phyloP scores from a whole-genome alignment of 2,888 invertebrate species.

The Synanthedon vespiformis region DNA sequence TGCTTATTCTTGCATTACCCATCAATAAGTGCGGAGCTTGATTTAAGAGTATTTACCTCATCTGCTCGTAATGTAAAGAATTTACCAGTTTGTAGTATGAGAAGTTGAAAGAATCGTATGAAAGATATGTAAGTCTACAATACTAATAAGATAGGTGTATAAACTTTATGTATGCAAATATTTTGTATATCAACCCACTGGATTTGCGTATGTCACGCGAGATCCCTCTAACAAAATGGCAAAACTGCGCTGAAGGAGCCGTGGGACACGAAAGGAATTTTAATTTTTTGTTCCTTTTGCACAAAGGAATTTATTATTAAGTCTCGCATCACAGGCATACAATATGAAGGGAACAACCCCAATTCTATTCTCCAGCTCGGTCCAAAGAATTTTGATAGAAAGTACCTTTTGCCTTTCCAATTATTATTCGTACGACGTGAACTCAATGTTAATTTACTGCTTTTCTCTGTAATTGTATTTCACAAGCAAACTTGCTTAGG shows the following conservation, averaged over 20 bases:
- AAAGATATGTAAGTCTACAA: neutral
- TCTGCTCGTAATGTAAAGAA: too few species aligned
- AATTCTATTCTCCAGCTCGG: constrained; percentile 25
- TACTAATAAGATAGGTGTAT: neutral
- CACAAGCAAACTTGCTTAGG: too few species aligned
- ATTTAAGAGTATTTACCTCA: too few species aligned
- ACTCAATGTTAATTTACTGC: neutral
- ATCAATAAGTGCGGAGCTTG: too few species aligned
- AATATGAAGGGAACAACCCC: constrained; percentile 41
- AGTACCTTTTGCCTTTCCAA: constrained; percentile 32
- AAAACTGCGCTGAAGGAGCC: constrained; percentile 45
- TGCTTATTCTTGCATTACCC: too few species aligned
- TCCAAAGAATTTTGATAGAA: constrained; percentile 42
- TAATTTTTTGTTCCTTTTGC: constrained; percentile 56
- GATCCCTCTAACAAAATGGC: constrained; percentile 51
- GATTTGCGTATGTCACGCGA: constrained; percentile 48
- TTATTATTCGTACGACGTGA: constrained; percentile 29
- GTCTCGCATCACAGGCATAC: constrained; percentile 44
- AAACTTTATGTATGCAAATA: neutral
- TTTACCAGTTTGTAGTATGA: too few species aligned
- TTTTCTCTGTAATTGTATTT: neutral
- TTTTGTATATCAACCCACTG: constrained; percentile 16
- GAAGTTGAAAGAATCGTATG: neutral
- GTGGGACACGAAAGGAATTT: constrained; percentile 51
- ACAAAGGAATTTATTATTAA: constrained; percentile 63